Conservation (phyloP, 2,888 invertebrate genomes). For the Pimpla rufipes region DNA sequence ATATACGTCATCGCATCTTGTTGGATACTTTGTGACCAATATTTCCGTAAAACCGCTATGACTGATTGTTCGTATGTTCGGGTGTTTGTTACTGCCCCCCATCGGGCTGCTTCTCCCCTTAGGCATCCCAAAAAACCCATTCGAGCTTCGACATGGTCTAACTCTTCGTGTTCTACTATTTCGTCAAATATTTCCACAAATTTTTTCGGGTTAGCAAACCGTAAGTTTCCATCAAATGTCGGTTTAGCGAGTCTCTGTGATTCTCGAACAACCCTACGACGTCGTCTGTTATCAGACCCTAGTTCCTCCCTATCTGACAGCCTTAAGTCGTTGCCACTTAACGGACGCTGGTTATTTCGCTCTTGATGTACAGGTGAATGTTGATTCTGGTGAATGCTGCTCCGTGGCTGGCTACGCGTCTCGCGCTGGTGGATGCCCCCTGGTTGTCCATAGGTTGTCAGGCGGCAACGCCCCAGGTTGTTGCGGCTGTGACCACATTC, state of each 20-base stretch:
- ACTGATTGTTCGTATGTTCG: slow-evolving; percentile 28
- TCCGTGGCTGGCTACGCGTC: too few species aligned
- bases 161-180: not conserved
- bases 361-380: too few species aligned
- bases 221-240: not conserved
- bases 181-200: not conserved
- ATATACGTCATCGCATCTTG: slow-evolving; percentile 15
- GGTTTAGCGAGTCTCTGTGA: not conserved
- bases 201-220: slow-evolving; percentile 14
- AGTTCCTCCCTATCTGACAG: not conserved
- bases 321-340: slow-evolving; percentile 9
- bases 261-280: not conserved
- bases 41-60: not conserved
- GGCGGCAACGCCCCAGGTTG: not conserved
- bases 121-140: not conserved
- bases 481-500: not conserved
- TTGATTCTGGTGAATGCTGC: too few species aligned
- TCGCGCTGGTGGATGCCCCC: not conserved
- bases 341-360: not conserved
- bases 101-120: not conserved
- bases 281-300: not conserved
- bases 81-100: not conserved
- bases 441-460: not conserved
- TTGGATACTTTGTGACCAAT: slow-evolving; percentile 21
- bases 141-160: not conserved